These are phyloP conservation scores for Agraylea sexmaculata DNA, from an alignment of 1,140 invertebrate genomes.

Conservation along the genomic window DNA sequence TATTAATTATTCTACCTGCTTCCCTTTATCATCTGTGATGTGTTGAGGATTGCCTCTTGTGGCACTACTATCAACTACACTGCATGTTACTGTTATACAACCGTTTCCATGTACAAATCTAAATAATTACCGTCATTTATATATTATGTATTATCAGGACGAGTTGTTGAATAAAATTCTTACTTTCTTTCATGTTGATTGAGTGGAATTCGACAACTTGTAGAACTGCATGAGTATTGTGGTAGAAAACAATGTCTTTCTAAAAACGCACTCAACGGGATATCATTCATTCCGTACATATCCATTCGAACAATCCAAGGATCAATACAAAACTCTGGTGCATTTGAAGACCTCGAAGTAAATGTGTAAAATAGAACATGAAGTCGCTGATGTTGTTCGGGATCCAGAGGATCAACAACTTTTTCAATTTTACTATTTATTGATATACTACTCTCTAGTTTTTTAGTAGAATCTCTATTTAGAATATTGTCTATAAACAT, in stretches of 20 bases:
- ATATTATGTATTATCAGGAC: not conserved
- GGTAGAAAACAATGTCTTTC: slow-evolving; percentile 83
- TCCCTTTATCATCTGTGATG: slow-evolving; percentile 25
- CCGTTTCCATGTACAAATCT: slow-evolving; percentile 69
- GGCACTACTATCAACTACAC: slow-evolving; percentile 34
- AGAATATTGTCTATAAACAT: slow-evolving; percentile 1
- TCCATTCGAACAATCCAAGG: slow-evolving; percentile 90
- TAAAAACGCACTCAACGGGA: slow-evolving; percentile 86
- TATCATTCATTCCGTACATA: slow-evolving; percentile 89
- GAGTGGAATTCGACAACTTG: slow-evolving; percentile 71
- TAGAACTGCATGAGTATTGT: slow-evolving; percentile 73
- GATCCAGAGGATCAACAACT: slow-evolving; percentile 78
- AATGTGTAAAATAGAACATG: slow-evolving; percentile 89
- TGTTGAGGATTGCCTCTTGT: slow-evolving; percentile 23
- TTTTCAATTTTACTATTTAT: no score
- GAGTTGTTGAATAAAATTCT: slow-evolving; percentile 3
- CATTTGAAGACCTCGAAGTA: slow-evolving; percentile 64
- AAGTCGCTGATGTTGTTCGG: slow-evolving; percentile 76
- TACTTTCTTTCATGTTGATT: slow-evolving; percentile 69
- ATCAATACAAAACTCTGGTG: slow-evolving; percentile 78
- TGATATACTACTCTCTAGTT: slow-evolving; percentile 21
- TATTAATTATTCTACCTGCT: slow-evolving; percentile 25
- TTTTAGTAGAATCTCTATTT: slow-evolving; percentile 24
- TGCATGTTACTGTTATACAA: slow-evolving; percentile 47
- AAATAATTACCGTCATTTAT: not conserved